A percentile compares a stretch with the other conserved stretches of the same genome.
These are phyloP conservation scores for Polydesmus complanatus DNA, from an alignment of 2,888 invertebrate species.

Conservation along the genomic window DNA sequence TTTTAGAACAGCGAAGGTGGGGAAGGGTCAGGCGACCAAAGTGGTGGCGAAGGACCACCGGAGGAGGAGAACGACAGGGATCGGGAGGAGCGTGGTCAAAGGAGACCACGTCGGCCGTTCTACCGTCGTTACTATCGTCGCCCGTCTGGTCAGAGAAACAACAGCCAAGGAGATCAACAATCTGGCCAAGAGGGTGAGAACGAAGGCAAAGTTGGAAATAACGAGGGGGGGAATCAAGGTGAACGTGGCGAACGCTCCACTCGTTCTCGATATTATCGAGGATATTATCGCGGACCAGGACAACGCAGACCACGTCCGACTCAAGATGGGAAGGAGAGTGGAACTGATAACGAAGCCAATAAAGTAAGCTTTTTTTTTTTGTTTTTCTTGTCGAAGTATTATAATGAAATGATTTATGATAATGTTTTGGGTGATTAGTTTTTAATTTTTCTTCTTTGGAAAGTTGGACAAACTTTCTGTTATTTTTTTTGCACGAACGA, in stretches of 20 bases:
- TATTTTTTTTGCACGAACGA: not conserved
- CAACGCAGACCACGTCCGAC: slow-evolving; percentile 17
- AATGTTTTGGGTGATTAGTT: not conserved
- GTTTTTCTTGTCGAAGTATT: not conserved
- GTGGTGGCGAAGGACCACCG: slow-evolving; percentile 21
- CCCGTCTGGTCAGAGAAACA: slow-evolving; percentile 14
- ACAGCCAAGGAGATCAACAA: slow-evolving; percentile 9
- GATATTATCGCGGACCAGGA: slow-evolving; percentile 16
- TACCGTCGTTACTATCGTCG: slow-evolving; percentile 15
- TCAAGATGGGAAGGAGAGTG: slow-evolving; percentile 18
- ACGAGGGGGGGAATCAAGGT: not conserved
- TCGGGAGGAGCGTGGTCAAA: slow-evolving; percentile 7
- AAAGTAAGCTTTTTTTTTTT: slow-evolving; percentile 9
- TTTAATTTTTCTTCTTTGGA: not conserved
- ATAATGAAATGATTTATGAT: too few relatives aligned
- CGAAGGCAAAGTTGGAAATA: too few relatives aligned
- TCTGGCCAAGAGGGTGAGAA: not conserved
- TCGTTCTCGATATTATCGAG: slow-evolving; percentile 16
- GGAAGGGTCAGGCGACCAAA: slow-evolving; percentile 21
- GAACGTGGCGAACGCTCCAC: not conserved
- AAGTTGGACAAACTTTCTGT: not conserved
- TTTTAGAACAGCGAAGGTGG: slow-evolving; percentile 19
- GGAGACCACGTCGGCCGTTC: slow-evolving; percentile 18
- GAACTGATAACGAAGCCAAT: slow-evolving; percentile 19
- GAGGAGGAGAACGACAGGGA: slow-evolving; percentile 16